phyloP scores from a whole-genome alignment of 2,797 vertebrate species.

The Sphaeramia orbicularis region DNA sequence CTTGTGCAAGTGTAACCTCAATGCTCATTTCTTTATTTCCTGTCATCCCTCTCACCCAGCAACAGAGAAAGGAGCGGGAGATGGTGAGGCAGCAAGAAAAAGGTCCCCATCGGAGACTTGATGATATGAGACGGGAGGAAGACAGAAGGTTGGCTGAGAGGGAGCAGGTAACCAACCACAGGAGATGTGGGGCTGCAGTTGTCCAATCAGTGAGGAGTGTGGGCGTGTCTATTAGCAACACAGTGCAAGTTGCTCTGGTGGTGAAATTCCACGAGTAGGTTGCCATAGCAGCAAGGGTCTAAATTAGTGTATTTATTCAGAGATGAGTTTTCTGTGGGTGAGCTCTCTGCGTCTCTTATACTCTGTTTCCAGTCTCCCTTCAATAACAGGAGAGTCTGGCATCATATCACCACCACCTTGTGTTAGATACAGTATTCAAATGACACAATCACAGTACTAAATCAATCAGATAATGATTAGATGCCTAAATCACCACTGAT shows the following conservation, averaged over 20 bases:
- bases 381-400: slow-evolving; percentile 67
- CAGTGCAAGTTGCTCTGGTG: slow-evolving; percentile 73
- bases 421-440: slow-evolving; percentile 18
- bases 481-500: neutral
- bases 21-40: slow-evolving; percentile 67
- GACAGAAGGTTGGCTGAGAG: slow-evolving; percentile 92
- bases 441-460: slow-evolving; percentile 8
- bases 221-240: slow-evolving; percentile 64
- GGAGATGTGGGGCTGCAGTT: slow-evolving; percentile 22
- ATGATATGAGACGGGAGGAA: slow-evolving; percentile 93
- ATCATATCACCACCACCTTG: slow-evolving; percentile 48
- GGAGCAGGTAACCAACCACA: slow-evolving; percentile 89
- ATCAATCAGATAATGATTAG: neutral
- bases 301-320: slow-evolving; percentile 87
- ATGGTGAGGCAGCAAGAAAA: slow-evolving; percentile 95
- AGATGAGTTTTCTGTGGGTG: slow-evolving; percentile 84
- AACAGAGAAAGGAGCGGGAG: slow-evolving; percentile 94
- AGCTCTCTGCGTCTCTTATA: slow-evolving; percentile 74
- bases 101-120: slow-evolving; percentile 91
- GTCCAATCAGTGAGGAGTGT: slow-evolving; percentile 72
- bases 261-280: slow-evolving; percentile 86
- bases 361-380: slow-evolving; percentile 71
- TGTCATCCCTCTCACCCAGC: slow-evolving; percentile 83
- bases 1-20: slow-evolving; percentile 49
- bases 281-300: slow-evolving; percentile 89